Percentiles rank a stretch among this genome's conserved stretches.
These are phyloP conservation scores for Meliscaeva auricollis DNA, from an alignment of 2,888 invertebrate genomes.

Conservation along the genomic window DNA sequence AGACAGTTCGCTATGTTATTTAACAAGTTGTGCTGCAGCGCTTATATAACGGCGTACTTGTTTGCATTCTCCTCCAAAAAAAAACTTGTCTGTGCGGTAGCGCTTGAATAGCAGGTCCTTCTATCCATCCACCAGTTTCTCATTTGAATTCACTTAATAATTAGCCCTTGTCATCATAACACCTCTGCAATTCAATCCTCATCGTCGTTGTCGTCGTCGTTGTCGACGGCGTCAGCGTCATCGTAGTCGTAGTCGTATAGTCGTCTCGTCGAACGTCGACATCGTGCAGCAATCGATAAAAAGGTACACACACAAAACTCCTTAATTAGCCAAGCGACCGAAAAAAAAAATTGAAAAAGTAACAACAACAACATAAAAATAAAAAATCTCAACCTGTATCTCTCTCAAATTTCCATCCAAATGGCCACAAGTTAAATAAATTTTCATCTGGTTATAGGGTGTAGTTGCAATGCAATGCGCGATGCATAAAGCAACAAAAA, in stretches of 20 bases:
- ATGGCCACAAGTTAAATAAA: slow-evolving; percentile 73
- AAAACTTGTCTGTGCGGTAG: slow-evolving; percentile 24
- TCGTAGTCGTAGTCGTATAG: no score
- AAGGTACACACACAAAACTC: slow-evolving; percentile 55
- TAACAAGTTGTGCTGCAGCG: slow-evolving; percentile 27
- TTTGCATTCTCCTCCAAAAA: slow-evolving; percentile 40
- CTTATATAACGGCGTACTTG: slow-evolving; percentile 30
- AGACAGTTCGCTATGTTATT: slow-evolving; percentile 48
- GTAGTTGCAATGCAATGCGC: slow-evolving; percentile 21
- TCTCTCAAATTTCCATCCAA: slow-evolving; percentile 66
- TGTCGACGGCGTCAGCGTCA: not conserved
- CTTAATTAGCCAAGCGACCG: slow-evolving; percentile 65
- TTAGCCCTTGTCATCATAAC: slow-evolving; percentile 57
- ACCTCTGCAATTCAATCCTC: slow-evolving; percentile 45
- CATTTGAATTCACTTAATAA: slow-evolving; percentile 62
- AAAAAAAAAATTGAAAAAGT: slow-evolving; percentile 10
- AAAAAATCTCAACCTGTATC: slow-evolving; percentile 38
- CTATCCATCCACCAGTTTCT: slow-evolving; percentile 30
- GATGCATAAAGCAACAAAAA: not conserved
- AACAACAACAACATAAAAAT: no score
- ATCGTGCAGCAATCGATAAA: slow-evolving; percentile 46
- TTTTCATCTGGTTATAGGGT: slow-evolving; percentile 65
- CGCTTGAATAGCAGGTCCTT: slow-evolving; percentile 53
- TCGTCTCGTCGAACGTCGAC: not conserved
- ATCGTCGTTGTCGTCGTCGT: no score